phyloP scores from a whole-genome alignment of 2,888 invertebrate genomes.

The Hesperia comma region DNA sequence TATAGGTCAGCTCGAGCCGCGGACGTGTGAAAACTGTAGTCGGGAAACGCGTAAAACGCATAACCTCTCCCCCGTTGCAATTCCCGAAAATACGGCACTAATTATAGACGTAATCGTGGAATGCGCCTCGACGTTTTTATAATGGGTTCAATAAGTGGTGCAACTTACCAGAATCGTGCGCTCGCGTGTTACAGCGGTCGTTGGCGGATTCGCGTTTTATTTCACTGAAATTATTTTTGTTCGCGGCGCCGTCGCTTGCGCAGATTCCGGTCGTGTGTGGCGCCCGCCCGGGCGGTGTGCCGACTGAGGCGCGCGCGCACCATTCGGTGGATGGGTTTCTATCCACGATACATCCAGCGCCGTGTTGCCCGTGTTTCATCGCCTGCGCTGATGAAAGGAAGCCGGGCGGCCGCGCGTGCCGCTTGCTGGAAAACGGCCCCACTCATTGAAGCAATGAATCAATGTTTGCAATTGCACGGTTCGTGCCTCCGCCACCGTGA shows the following conservation, averaged over 20 bases:
- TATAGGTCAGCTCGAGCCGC: conserved; percentile 39
- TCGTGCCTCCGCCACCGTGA: conserved; percentile 37
- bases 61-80: conserved; percentile 63
- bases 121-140: conserved; percentile 33
- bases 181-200: conserved; percentile 66
- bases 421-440: conserved; percentile 52
- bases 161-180: conserved; percentile 81
- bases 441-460: conserved; percentile 58
- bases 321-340: conserved; percentile 41
- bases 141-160: conserved; percentile 32
- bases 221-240: conserved; percentile 74
- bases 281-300: conserved; percentile 83
- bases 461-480: conserved; percentile 53
- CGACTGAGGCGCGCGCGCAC: conserved; percentile 69
- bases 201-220: conserved; percentile 69
- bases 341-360: conserved; percentile 34
- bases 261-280: conserved; percentile 83
- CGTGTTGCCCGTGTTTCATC: conserved; percentile 31
- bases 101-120: conserved; percentile 55
- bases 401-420: conserved; percentile 24
- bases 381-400: conserved; percentile 31
- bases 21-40: conserved; percentile 44
- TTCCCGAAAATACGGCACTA: conserved; percentile 73
- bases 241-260: conserved; percentile 74
- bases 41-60: conserved; percentile 60